Percentiles rank a stretch among this genome's conserved stretches.
phyloP scores from a whole-genome alignment of 2,113 vertebrate species.

The Propithecus coquereli region DNA sequence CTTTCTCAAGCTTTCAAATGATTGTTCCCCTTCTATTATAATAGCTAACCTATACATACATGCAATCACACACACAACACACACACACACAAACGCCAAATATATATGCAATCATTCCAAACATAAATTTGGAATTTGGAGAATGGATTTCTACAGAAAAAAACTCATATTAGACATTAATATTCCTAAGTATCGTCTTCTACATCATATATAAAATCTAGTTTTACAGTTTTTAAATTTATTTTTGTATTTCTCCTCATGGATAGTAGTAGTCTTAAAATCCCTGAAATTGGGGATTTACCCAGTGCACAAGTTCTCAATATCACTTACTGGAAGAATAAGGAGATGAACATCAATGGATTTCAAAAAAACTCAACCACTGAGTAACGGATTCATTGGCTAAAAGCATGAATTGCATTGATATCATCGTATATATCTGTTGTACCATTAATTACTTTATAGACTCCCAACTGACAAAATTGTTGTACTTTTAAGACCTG shows the following conservation, averaged over 20 bases:
- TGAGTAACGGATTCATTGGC: neutral
- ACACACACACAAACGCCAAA: neutral
- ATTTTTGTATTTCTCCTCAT: neutral
- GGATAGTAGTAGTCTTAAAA: neutral
- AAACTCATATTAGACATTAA: neutral
- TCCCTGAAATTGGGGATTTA: neutral
- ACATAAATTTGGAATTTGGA: neutral
- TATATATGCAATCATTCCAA: neutral
- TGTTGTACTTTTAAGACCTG: neutral
- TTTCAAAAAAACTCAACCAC: neutral
- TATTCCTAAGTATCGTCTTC: neutral
- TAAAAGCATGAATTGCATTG: neutral
- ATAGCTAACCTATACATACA: neutral
- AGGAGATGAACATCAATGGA: neutral
- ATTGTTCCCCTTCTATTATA: neutral
- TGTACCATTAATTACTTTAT: neutral
- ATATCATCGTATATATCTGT: neutral
- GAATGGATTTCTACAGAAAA: neutral
- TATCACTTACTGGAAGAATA: neutral
- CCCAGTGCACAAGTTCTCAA: neutral
- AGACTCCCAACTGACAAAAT: neutral
- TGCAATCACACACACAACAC: neutral
- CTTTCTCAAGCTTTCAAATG: neutral
- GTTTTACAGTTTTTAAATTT: neutral
- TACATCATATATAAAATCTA: neutral